Conservation (phyloP, 2,888 invertebrate species). For the Unio delphinus region DNA sequence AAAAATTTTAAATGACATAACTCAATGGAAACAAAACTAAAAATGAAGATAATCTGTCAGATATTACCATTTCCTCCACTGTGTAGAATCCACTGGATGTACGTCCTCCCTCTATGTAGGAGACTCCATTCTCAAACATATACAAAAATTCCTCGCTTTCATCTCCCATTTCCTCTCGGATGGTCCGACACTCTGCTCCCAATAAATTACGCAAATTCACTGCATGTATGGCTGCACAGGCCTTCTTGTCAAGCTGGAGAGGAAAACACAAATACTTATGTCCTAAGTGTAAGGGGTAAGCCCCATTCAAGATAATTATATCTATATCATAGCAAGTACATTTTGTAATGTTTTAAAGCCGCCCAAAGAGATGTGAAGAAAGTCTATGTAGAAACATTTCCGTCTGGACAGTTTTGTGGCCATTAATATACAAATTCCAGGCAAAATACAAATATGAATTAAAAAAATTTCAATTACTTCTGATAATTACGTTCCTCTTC, state of each 20-base stretch:
- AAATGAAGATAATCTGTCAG: not conserved
- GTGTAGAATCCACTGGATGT: conserved; percentile 98
- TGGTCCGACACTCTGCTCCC: conserved; percentile 93
- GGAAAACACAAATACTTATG: too few species aligned
- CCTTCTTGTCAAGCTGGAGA: conserved; percentile 87
- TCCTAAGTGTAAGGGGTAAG: too few species aligned
- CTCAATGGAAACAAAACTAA: not conserved
- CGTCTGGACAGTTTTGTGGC: too few species aligned
- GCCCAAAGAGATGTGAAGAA: too few species aligned
- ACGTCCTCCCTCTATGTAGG: conserved; percentile 97
- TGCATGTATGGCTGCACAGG: conserved; percentile 98
- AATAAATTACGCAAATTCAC: conserved; percentile 97
- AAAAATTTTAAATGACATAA: not conserved
- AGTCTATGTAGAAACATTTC: too few species aligned
- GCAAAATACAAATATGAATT: too few species aligned
- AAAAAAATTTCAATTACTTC: too few species aligned
- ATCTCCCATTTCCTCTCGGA: conserved; percentile 96
- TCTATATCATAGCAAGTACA: too few species aligned
- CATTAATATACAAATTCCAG: too few species aligned
- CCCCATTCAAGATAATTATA: too few species aligned
- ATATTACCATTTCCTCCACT: conserved; percentile 82
- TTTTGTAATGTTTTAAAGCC: too few species aligned
- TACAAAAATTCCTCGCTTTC: conserved; percentile 96
- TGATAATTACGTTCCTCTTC: too few species aligned
- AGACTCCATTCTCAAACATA: conserved; percentile 90